These are phyloP conservation scores for Xestoiulus laeticollis DNA, from an alignment of 2,888 invertebrate species.

Conservation along the genomic window DNA sequence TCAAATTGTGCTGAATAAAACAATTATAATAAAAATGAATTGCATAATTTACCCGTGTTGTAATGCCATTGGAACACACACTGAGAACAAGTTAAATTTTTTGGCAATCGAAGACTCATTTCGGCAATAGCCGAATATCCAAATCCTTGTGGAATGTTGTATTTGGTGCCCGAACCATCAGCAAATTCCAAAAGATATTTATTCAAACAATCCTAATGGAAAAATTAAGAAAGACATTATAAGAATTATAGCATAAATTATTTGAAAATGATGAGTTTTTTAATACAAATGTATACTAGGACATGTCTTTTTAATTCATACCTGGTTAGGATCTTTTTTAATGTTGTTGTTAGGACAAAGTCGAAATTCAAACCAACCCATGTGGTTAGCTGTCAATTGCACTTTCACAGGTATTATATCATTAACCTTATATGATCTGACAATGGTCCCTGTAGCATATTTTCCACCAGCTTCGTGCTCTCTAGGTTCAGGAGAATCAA, in stretches of 20 bases:
- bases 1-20: neutral
- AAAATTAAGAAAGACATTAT: neutral
- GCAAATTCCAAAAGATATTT: conserved; percentile 60
- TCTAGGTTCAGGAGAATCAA: conserved; percentile 61
- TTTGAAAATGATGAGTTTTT: neutral
- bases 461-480: conserved; percentile 62
- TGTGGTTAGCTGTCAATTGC: conserved; percentile 50
- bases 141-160: conserved; percentile 43
- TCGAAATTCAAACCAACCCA: conserved; percentile 52
- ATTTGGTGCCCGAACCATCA: conserved; percentile 59
- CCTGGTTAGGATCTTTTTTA: conserved; percentile 43
- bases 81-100: conserved; percentile 61
- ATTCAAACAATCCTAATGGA: conserved; percentile 60
- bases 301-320: neutral
- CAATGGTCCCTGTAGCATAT: conserved; percentile 62
- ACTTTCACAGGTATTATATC: neutral
- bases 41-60: conserved; percentile 61
- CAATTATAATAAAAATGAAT: neutral
- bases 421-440: conserved; percentile 58
- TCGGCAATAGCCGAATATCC: conserved; percentile 51
- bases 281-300: neutral
- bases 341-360: conserved; percentile 52
- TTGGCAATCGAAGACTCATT: conserved; percentile 59
- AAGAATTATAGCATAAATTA: neutral
- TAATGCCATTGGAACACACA: conserved; percentile 65